phyloP scores from a whole-genome alignment of 2,113 vertebrate genomes.

The Thunnus thynnus region DNA sequence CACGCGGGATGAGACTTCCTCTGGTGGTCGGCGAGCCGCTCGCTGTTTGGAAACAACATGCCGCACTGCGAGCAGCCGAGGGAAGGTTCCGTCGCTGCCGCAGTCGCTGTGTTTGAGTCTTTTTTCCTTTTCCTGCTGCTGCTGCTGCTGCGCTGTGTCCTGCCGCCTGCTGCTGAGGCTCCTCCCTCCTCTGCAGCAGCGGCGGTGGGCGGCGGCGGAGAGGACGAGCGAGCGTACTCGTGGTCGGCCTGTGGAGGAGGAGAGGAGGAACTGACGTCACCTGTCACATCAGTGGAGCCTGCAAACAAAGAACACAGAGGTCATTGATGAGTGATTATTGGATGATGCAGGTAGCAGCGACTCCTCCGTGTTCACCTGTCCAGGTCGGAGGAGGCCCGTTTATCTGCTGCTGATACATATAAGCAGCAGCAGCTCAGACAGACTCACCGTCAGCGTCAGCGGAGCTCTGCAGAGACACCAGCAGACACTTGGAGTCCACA shows the following conservation, averaged over 20 bases:
- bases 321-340: too few species aligned
- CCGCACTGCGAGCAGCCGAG: conserved; percentile 19
- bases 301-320: too few species aligned
- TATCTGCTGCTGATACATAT: too few species aligned
- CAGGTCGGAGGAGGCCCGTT: too few species aligned
- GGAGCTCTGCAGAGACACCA: conserved; percentile 14
- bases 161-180: not conserved
- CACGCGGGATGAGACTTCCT: conserved; percentile 56
- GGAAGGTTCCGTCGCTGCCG: too few species aligned
- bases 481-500: not conserved
- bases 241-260: conserved; percentile 36
- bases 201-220: rapidly evolving
- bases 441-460: too few species aligned
- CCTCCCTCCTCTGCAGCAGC: rapidly evolving
- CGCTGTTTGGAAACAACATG: conserved; percentile 59
- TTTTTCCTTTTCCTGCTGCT: not conserved
- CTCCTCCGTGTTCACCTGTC: too few species aligned
- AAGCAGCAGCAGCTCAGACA: too few species aligned
- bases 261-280: not conserved
- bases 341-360: too few species aligned
- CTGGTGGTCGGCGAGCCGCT: conserved; percentile 50
- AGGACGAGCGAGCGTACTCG: conserved; percentile 33
- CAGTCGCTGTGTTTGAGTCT: rapidly evolving
- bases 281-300: not conserved
- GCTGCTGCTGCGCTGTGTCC: not conserved